These are phyloP conservation scores for Myrmophylax atrothorax DNA, from an alignment of 2,113 vertebrate genomes.

Conservation along the genomic window DNA sequence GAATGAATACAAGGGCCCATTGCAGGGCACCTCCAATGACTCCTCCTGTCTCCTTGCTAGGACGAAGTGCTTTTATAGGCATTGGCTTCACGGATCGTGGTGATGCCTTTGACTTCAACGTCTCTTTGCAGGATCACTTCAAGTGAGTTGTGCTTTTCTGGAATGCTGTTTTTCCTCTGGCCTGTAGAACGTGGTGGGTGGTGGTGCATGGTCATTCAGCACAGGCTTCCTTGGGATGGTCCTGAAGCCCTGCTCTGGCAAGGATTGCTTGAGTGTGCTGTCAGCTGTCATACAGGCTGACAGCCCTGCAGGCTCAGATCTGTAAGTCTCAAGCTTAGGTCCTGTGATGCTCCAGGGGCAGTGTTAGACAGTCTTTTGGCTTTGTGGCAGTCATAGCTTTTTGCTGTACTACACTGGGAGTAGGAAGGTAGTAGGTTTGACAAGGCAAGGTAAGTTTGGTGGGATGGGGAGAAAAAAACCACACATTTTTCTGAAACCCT, in stretches of 20 bases:
- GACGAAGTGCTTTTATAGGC: conserved; percentile 95
- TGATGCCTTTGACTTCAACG: conserved; percentile 98
- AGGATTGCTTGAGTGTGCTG: not conserved
- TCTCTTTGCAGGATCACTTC: conserved; percentile 96
- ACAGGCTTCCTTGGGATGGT: not conserved
- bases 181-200: not conserved
- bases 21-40: not conserved
- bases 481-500: not conserved
- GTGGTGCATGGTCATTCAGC: not conserved
- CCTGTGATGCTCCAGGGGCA: not conserved
- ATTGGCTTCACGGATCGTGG: conserved; percentile 94
- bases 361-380: not conserved
- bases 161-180: not conserved
- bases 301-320: not conserved
- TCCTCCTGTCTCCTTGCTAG: conserved; percentile 65
- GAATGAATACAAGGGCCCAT: not conserved
- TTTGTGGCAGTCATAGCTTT: not conserved
- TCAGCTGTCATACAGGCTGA: not conserved
- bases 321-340: not conserved
- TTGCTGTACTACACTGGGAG: not conserved
- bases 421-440: not conserved
- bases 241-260: not conserved
- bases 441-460: not conserved
- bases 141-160: conserved; percentile 80
- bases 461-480: not conserved